Evolutionary conservation across 2,113 vertebrate species (phyloP).

Genomic region (Mesitornis unicolor): DNA sequence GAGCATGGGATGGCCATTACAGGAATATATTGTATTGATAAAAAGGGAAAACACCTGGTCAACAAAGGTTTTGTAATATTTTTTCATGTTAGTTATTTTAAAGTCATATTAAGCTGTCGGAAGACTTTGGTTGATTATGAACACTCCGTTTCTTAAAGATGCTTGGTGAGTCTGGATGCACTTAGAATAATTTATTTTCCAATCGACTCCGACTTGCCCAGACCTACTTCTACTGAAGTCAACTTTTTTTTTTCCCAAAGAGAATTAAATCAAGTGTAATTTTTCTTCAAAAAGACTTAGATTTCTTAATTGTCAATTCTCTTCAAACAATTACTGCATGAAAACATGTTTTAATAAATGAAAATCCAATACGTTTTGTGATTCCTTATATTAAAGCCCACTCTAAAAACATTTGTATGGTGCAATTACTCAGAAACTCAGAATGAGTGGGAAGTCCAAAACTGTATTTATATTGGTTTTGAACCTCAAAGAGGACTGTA

Average conservation of each 20-base stretch:
- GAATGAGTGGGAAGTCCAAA: conserved; percentile 9
- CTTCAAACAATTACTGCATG: conserved; percentile 29
- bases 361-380: conserved; percentile 20
- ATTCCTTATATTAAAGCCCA: conserved; percentile 19
- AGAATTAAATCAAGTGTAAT: conserved; percentile 30
- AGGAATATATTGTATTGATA: conserved; percentile 40
- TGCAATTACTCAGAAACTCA: conserved; percentile 4
- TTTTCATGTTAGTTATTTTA: conserved; percentile 31
- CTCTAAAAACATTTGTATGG: conserved; percentile 19
- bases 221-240: conserved; percentile 22
- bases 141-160: conserved; percentile 44
- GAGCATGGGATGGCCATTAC: conserved; percentile 29
- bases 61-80: conserved; percentile 23
- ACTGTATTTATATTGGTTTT: conserved; percentile 25
- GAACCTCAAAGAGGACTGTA: not conserved
- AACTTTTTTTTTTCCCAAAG: not conserved
- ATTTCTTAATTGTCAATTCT: conserved; percentile 53
- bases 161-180: conserved; percentile 44
- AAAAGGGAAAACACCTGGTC: conserved; percentile 51
- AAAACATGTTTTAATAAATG: conserved; percentile 29
- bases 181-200: conserved; percentile 70
- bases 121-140: conserved; percentile 52
- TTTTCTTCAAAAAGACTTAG: conserved; percentile 44
- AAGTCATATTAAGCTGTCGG: conserved; percentile 23
- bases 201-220: conserved; percentile 17